A percentile compares a stretch with the other conserved stretches of the same genome.
phyloP scores from a whole-genome alignment of 2,113 vertebrate genomes.

The Phycodurus eques region DNA sequence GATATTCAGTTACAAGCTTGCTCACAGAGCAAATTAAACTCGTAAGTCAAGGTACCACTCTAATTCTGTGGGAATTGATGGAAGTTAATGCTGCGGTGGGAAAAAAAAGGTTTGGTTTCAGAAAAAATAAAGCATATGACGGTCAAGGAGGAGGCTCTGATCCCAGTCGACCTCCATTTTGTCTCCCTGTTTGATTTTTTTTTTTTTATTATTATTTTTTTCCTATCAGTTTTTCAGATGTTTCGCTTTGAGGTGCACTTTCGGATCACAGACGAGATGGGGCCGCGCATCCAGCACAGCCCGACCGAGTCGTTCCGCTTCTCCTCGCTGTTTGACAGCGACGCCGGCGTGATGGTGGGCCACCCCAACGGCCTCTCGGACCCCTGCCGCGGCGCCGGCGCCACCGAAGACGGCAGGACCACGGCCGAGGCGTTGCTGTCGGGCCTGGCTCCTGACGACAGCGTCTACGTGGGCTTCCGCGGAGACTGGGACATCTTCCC shows the following conservation, averaged over 20 bases:
- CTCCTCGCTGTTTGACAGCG: constrained; percentile 72
- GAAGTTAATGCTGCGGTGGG: neutral
- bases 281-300: constrained; percentile 72
- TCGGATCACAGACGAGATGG: constrained; percentile 74
- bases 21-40: too few relatives aligned
- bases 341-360: constrained; percentile 59
- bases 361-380: constrained; percentile 61
- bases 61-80: neutral
- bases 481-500: constrained; percentile 72
- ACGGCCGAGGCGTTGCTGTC: constrained; percentile 70
- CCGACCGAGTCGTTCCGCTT: constrained; percentile 69
- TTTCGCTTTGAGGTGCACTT: constrained; percentile 77
- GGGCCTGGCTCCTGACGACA: constrained; percentile 69
- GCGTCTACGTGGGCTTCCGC: constrained; percentile 60
- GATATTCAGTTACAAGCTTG: neutral
- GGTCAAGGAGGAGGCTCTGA: neutral
- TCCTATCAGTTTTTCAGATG: constrained; percentile 75
- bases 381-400: constrained; percentile 53
- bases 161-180: neutral
- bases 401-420: constrained; percentile 55
- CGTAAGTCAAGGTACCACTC: neutral
- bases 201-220: neutral
- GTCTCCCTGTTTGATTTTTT: neutral
- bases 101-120: neutral
- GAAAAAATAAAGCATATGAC: neutral